Conservation (phyloP, 2,888 invertebrate genomes). For the Scrobipalpa atriplicella region DNA sequence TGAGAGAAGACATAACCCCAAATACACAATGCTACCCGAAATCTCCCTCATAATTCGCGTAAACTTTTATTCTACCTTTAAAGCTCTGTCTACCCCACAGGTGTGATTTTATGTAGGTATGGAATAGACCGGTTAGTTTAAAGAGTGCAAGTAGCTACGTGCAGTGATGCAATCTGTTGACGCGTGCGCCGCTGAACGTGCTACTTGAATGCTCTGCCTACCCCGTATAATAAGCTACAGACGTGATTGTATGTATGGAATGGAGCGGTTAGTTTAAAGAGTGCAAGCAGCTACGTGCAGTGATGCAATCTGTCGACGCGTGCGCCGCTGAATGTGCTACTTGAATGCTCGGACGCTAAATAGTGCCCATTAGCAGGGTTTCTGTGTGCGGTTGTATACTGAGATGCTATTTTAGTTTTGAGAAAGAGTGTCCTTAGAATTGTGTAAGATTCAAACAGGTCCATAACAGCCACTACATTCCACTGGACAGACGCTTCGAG, state of each 20-base stretch:
- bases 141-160: constrained; percentile 14
- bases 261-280: constrained; percentile 7
- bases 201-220: constrained; percentile 8
- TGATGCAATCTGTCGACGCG: constrained; percentile 16
- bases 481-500: too few relatives aligned
- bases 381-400: neutral
- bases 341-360: constrained; percentile 10
- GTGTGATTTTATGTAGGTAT: too few relatives aligned
- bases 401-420: neutral
- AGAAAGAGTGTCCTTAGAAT: neutral
- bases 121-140: neutral
- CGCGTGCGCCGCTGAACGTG: constrained; percentile 15
- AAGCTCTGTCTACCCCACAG: neutral
- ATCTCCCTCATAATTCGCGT: too few relatives aligned
- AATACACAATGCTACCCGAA: too few relatives aligned
- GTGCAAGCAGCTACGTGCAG: constrained; percentile 9
- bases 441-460: too few relatives aligned
- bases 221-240: too few relatives aligned
- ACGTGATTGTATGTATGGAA: too few relatives aligned
- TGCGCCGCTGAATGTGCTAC: constrained; percentile 16
- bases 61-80: neutral
- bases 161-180: constrained; percentile 14
- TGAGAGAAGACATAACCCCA: too few relatives aligned
- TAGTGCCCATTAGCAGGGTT: neutral
- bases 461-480: too few relatives aligned